These are phyloP conservation scores for Ficedula albicollis DNA, from an alignment of 2,797 vertebrate genomes.

Conservation along the genomic window DNA sequence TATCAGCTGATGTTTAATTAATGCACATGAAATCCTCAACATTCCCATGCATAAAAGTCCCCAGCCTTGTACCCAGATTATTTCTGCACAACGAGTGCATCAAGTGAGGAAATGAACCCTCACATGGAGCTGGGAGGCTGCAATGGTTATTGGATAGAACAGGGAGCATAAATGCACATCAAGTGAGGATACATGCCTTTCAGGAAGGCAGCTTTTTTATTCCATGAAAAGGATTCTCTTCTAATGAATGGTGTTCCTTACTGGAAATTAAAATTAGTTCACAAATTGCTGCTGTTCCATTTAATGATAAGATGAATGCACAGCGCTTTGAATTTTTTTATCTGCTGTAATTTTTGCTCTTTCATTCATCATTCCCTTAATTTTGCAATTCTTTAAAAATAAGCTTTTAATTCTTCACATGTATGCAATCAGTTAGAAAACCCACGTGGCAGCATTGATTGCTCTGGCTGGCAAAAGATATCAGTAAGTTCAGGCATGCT, in stretches of 20 bases:
- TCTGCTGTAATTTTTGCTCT: not conserved
- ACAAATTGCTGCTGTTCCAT: not conserved
- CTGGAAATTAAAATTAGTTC: slow-evolving; percentile 9
- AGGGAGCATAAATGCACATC: not conserved
- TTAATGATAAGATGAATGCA: not conserved
- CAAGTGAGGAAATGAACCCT: not conserved
- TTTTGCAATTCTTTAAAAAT: not conserved
- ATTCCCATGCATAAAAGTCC: not conserved
- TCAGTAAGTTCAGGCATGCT: not conserved
- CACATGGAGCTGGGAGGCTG: not conserved
- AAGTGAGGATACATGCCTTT: not conserved
- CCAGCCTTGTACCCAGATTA: not conserved
- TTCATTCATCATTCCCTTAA: not conserved
- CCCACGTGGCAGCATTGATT: not conserved
- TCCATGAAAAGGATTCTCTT: not conserved
- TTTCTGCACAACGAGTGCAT: not conserved
- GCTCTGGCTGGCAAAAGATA: not conserved
- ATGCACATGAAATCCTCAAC: not conserved
- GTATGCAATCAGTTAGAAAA: not conserved
- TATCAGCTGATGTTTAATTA: not conserved
- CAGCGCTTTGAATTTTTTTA: not conserved
- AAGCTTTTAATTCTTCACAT: not conserved
- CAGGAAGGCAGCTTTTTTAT: not conserved
- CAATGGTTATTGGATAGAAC: not conserved
- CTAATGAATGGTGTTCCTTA: not conserved